A percentile compares a stretch with the other conserved stretches of the same genome.
Conservation (phyloP, 1,140 invertebrate species). For the Cydia splendana region DNA sequence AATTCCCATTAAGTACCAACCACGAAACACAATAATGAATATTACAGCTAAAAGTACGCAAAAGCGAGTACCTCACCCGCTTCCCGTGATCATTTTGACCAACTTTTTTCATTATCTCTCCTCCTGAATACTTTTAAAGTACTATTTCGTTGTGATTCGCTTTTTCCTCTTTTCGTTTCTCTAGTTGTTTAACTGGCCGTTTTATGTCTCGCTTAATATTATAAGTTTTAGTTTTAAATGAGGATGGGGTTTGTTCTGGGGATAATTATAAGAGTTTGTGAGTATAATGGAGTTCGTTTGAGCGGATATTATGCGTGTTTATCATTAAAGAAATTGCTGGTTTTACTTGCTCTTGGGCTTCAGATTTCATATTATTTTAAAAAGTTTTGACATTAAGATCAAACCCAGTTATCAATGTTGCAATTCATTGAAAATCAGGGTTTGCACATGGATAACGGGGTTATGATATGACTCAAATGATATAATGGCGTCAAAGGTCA, state of each 20-base stretch:
- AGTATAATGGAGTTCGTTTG: background rate
- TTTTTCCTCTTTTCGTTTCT: conserved; percentile 46
- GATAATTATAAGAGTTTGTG: background rate
- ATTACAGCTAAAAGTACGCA: background rate
- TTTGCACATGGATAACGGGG: too few species aligned
- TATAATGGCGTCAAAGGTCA: too few species aligned
- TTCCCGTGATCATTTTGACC: conserved; percentile 59
- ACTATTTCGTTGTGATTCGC: conserved; percentile 59
- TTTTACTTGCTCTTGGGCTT: background rate
- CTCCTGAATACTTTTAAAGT: conserved; percentile 61
- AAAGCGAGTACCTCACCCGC: background rate
- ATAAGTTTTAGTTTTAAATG: conserved; percentile 4
- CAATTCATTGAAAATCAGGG: too few species aligned
- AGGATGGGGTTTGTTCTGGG: background rate
- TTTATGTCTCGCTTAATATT: background rate
- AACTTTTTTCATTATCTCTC: conserved; percentile 74
- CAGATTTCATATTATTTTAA: too few species aligned
- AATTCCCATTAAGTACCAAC: background rate
- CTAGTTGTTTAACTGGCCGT: conserved; percentile 49
- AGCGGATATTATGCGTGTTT: background rate
- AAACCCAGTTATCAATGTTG: too few species aligned
- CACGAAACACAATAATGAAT: conserved; percentile 14
- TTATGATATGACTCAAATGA: too few species aligned
- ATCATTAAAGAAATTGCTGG: background rate
- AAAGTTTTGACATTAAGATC: too few species aligned